Base-by-base conservation (phyloP, 2,888 invertebrate species). In the Anorthoa munda region DNA sequence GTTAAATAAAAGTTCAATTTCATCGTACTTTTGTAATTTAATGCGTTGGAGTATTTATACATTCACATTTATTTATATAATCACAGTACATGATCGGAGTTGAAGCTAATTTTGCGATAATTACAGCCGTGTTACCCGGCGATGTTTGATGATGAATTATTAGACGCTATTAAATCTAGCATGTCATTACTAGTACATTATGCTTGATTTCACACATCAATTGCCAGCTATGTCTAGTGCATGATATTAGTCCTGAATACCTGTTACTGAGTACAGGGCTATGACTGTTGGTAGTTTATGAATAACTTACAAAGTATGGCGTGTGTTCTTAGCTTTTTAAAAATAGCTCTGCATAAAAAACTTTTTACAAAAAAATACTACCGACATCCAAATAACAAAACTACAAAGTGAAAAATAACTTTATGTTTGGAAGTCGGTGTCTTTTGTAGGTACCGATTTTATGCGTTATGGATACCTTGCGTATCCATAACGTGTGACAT, bases 111-210 rank as follows among this genome's bases (percentile, higher is more conserved):
- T 70, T 21, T 39, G 63, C 23, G 48, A 63, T 81, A 81, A 81
- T 81, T 75, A 81, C 18, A 15, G 26, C 7, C 64, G 15, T 78
- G 39, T 75, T 59, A 48, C n/a, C 23, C 18, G 26, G 60, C 61
- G 45, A 26, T 66, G 70, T 69, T 81, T 77, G 18, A 58, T 59
- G 66, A 55, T 50, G 70, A 79, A 81, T 79, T 81, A 81, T 79
- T 81, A 79, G 53, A n/a, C 3, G 50, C 45, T 58, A 76, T 76
- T 79, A 81, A 50, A 69, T 63, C 53, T 46, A 79, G 64, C 56
- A 58, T 66, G 70, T 59, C 55, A 58, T 70, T 58, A 65, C 46
- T 46, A n/a, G 23, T 56, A 50, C 5, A 75, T 51, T 71, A 66
- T 65, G 60, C 50, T 72, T 61, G 66, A 76, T 79, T 69, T 68